Evolutionary conservation across 2,888 invertebrate species (phyloP), one percentile per base, ranked within the genome.

Genomic region (Aphodius sticticus): DNA sequence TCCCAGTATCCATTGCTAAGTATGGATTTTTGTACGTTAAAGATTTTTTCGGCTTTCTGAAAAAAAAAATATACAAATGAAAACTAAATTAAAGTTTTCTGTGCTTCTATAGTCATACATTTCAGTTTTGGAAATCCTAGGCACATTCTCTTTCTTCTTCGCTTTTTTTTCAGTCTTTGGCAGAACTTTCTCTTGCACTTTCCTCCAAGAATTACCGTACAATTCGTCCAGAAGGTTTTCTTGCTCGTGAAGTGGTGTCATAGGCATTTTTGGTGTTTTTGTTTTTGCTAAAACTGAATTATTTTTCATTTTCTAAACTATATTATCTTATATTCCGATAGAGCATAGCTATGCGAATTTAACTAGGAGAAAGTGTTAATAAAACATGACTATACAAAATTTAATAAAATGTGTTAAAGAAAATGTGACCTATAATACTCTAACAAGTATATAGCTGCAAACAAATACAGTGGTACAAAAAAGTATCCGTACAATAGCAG

Each of bases 161-260:
- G 80, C 77, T 82, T 83, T 84, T 84, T 79, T 79, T 78, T 85
- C 85, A 75, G 84, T 84, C 75, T 82, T 81, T 69, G 84, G 81
- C 71, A 38, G 16, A 76, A 78, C 78, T 80, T 80, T 78, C 35
- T 77, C 37, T 74, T 74, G 74, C n/a, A 37, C 35, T 14, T 74
- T 37, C 82, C 88, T 86, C 89, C 89, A 89, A 69, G 83, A 84
- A 69, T 84, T 81, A 53, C 89, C 89, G 84, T 89, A 89, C 6
- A 89, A 74, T 75, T 85, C 84, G 82, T 88, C 88, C 72, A 89
- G 82, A 16, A 88, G 53, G 74, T 84, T 84, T 76, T 84, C 83
- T 69, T 82, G 78, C 70, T 82, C 83, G 16, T 83, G 53, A 5
- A 53, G 53, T 53, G 53, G 53, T 53, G 53, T 53, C 12, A 53